Evolutionary conservation across 2,113 vertebrate genomes (phyloP), one percentile per base, ranked within the genome.

Genomic region (Tenebrosternarchus preto): DNA sequence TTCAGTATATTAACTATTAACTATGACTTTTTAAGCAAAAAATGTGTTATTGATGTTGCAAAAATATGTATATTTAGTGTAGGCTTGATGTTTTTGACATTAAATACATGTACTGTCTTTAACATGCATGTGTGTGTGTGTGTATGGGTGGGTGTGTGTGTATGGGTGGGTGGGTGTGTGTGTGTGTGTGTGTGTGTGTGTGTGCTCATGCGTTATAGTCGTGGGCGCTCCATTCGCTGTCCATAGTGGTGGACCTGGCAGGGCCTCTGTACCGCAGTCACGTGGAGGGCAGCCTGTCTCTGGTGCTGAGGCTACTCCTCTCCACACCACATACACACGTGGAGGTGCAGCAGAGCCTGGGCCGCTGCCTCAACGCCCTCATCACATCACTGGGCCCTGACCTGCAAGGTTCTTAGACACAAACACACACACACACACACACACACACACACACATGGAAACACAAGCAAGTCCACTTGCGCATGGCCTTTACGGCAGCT

Each of bases 401-500:
- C 84, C 86, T 91, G 63, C 91, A 92, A 79, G 90, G 90, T 92
- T 80, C 2, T 43, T 24, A 2, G 12, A 46, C 33, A 63, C 56
- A 50, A 25, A 2, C 43, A 2, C 9, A 4, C 43, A 4, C 43
- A 27, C 31, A 61, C 27, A 33, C 73, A 78, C 56, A 12, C 16
- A 63, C 55, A 64, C 63, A 64, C 76, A 71, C 33, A 36, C 33
- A 36, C n/a, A n/a, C n/a, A n/a, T n/a, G n/a, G n/a, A n/a, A n/a
- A n/a, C n/a, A n/a, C n/a, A n/a, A n/a, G n/a, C n/a, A n/a, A n/a
- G n/a, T n/a, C n/a, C n/a, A n/a, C n/a, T n/a, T 99, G 64, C 95
- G 96, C 33, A 96, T 99, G 97, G 95, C 97, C 31, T 99, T 99
- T 87, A 98, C 98, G 95, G 95, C 96, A 72, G 95, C 97, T 43